phyloP scores from a whole-genome alignment of 2,113 vertebrate species.

The Campylomormyrus numenius region DNA sequence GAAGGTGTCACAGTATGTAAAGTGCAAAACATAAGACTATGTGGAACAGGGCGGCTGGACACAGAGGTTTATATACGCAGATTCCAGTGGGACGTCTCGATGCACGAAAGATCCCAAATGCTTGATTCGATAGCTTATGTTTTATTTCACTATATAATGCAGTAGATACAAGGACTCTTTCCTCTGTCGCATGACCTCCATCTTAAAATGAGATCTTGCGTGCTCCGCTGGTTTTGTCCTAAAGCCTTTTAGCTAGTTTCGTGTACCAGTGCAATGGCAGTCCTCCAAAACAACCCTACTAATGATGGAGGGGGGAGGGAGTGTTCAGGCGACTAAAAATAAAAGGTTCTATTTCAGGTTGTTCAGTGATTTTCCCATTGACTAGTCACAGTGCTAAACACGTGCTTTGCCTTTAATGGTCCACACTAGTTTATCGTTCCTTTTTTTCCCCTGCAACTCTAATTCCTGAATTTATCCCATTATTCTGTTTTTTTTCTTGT shows the following conservation, averaged over 20 bases:
- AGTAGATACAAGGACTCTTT: not conserved
- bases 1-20: not conserved
- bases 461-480: not conserved
- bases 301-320: constrained; percentile 35
- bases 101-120: not conserved
- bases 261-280: constrained; percentile 28
- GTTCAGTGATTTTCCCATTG: constrained; percentile 94
- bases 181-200: not conserved
- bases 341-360: constrained; percentile 77
- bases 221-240: not conserved
- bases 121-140: not conserved
- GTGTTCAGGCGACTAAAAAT: constrained; percentile 64
- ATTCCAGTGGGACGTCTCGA: not conserved
- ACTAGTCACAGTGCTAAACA: constrained; percentile 87
- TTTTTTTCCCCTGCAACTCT: constrained; percentile 38
- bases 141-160: not conserved
- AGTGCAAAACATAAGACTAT: not conserved
- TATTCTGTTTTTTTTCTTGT: not conserved
- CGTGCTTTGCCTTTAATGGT: constrained; percentile 77
- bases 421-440: constrained; percentile 69
- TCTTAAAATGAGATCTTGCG: not conserved
- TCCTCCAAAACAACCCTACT: constrained; percentile 31
- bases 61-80: not conserved
- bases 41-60: not conserved
- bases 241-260: not conserved